Base-by-base conservation (phyloP, 1,140 invertebrate species). In the Magallana gigas region DNA sequence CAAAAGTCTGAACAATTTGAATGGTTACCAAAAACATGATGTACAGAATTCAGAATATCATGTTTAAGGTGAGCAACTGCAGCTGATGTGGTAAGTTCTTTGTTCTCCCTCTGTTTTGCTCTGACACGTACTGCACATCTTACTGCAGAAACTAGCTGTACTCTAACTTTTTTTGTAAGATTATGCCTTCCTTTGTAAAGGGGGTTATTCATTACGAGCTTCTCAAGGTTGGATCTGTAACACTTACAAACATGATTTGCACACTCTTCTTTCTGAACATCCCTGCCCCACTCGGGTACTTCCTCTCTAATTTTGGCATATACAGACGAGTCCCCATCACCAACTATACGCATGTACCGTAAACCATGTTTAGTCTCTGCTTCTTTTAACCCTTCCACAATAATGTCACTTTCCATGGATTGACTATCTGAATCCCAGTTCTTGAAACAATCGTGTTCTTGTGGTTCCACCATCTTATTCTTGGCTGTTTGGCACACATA, bases 241-340 rank as follows among this genome's bases (percentile, higher is more conserved):
- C 36, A 36, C 36, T 36, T 36, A 36, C 36, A 36, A 36, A 36
- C 36, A 36, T 36, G 36, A 3, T 36, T 36, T 36, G 36, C 36
- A 3, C 36, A 36, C 36, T 36, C 36, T 36, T 36, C 36, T 36
- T 36, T 36, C 36, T 36, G 36, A 36, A 36, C 36, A 36, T 36
- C 36, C 36, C 36, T 36, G 36, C 36, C 36, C 36, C 36, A 36
- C 36, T 36, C 36, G 36, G 36, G 3, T 36, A 36, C 36, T 36
- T 36, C 36, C 36, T 36, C 87, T 36, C 87, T 7, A 23, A 95
- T 93, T 87, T 88, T 91, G 8, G 89, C 84, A 83, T 92, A 94
- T 5, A 94, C 94, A 76, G 90, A 94, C 29, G 93, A 94, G 88
- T 95, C 95, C 8, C 95, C 94, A 91, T 95, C 95, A 2, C 89